Evolutionary conservation across 2,888 invertebrate genomes (phyloP).

Genomic region (Nudaria mundana): DNA sequence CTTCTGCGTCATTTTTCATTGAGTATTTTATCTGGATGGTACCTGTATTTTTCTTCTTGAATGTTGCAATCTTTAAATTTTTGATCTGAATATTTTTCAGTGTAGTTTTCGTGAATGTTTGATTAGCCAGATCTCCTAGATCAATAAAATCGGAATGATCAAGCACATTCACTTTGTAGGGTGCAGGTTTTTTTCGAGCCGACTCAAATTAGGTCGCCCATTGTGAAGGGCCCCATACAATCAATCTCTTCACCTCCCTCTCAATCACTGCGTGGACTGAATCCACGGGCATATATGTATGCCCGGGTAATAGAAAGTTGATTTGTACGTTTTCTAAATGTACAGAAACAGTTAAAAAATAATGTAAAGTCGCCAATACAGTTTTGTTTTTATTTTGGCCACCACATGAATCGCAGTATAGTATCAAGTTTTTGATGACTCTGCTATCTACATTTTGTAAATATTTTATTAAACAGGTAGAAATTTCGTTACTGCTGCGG

Average conservation of each 20-base stretch:
- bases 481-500: slow-evolving; percentile 36
- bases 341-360: too few relatives aligned
- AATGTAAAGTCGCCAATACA: background rate
- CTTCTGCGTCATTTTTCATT: too few relatives aligned
- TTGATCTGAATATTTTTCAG: background rate
- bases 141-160: too few relatives aligned
- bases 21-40: background rate
- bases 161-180: too few relatives aligned
- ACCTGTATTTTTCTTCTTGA: background rate
- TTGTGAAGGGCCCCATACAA: slow-evolving; percentile 13
- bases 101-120: background rate
- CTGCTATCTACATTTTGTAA: slow-evolving; percentile 18
- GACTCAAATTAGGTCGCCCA: background rate
- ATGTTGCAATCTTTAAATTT: background rate
- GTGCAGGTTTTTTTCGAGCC: too few relatives aligned
- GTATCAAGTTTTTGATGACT: slow-evolving; percentile 17
- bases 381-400: slow-evolving; percentile 24
- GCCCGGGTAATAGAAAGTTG: slow-evolving; percentile 30
- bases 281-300: slow-evolving; percentile 36
- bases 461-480: slow-evolving; percentile 27
- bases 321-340: slow-evolving; percentile 15
- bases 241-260: slow-evolving; percentile 18
- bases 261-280: slow-evolving; percentile 27
- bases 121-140: too few relatives aligned
- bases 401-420: slow-evolving; percentile 22